Evolutionary conservation across 2,113 vertebrate genomes (phyloP).

Genomic region (Onychostruthus taczanowskii): DNA sequence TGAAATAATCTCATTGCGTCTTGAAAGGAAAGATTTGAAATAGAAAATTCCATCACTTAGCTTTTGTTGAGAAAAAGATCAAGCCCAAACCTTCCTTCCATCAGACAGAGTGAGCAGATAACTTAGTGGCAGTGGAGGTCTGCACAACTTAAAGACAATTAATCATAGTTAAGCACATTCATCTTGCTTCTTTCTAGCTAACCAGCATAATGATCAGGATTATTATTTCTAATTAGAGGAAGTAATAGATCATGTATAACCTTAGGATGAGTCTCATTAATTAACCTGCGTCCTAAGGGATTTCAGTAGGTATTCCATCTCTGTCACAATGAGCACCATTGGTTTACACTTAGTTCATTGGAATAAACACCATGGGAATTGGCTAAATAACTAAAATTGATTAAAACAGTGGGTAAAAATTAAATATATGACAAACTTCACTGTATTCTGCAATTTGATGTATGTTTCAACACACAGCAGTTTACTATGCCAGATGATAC

Average conservation of each 20-base stretch:
- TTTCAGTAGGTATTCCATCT: conserved; percentile 89
- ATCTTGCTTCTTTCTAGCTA: conserved; percentile 92
- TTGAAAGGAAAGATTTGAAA: not conserved
- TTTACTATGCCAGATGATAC: not conserved
- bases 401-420: conserved; percentile 66
- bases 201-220: conserved; percentile 99
- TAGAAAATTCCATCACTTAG: conserved; percentile 3
- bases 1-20: not conserved
- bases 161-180: conserved; percentile 93
- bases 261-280: conserved; percentile 96
- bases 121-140: conserved; percentile 75
- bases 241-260: conserved; percentile 99
- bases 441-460: conserved; percentile 22
- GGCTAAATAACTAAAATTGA: conserved; percentile 69
- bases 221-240: conserved; percentile 99
- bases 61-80: conserved; percentile 39
- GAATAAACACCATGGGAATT: conserved; percentile 72
- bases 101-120: conserved; percentile 69
- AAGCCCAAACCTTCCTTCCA: conserved; percentile 52
- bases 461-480: conserved; percentile 3
- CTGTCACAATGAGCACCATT: conserved; percentile 81
- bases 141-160: conserved; percentile 79
- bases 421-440: conserved; percentile 50
- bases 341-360: conserved; percentile 76
- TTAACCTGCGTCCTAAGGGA: conserved; percentile 90